phyloP scores from a whole-genome alignment of 2,797 vertebrate species.

The Selene dorsalis region DNA sequence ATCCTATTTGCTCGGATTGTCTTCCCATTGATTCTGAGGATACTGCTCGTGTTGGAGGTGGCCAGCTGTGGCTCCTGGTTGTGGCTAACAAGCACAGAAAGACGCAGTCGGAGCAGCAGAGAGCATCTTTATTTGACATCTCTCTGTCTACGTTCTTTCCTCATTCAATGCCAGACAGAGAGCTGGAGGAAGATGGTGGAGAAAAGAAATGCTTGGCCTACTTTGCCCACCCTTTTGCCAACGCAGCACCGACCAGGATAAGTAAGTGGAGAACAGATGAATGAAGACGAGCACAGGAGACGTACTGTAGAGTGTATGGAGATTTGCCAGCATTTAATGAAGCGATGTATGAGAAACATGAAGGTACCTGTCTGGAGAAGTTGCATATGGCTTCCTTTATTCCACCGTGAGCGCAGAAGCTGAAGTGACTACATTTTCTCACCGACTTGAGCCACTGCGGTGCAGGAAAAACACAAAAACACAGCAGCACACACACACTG shows the following conservation, averaged over 20 bases:
- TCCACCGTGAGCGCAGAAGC: not conserved
- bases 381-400: constrained; percentile 4
- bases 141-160: constrained; percentile 13
- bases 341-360: not conserved
- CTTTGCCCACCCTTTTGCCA: no score
- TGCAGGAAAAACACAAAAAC: constrained; percentile 16
- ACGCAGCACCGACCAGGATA: not conserved
- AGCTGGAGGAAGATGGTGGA: not conserved
- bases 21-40: constrained; percentile 18
- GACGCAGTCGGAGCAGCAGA: constrained; percentile 18
- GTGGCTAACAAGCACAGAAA: constrained; percentile 31
- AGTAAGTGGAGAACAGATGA: not conserved
- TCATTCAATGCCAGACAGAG: not conserved
- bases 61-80: constrained; percentile 12
- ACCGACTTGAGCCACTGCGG: constrained; percentile 21
- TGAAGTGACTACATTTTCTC: constrained; percentile 18
- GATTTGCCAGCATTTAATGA: constrained; percentile 11
- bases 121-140: constrained; percentile 35
- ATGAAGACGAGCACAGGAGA: not conserved
- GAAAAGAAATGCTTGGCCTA: not conserved
- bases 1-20: constrained; percentile 9
- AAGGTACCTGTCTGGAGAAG: not conserved
- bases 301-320: no score
- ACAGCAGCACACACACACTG: not conserved
- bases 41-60: not conserved